Evolutionary conservation across 2,113 vertebrate genomes (phyloP), one percentile per base, ranked within the genome.

Genomic region (Potamarius usumacintae): DNA sequence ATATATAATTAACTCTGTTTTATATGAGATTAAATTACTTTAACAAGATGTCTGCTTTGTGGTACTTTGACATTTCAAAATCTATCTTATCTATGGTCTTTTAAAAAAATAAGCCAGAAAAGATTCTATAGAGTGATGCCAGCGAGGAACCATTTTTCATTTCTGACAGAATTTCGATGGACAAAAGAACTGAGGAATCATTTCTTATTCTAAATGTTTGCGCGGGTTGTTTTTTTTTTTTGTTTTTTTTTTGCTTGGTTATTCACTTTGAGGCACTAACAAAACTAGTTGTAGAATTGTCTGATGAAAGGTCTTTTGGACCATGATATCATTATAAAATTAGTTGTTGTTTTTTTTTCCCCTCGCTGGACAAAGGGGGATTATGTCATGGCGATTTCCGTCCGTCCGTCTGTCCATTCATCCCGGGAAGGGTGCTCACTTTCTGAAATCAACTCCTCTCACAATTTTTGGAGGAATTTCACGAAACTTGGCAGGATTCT

Each of bases 1-100:
- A 57, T 81, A 82, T 30, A 34, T 58, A 76, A 74, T 22, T 85
- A 85, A 63, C 42, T 8, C 14, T 77, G 53, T 85, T 90, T 85
- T 72, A 27, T 78, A 85, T 69, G 20, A 76, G 18, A 85, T 71
- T 85, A 88, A 90, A 85, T 83, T 27, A 83, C 60, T 63, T 83
- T 58, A 52, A 63, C 25, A 76, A 88, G 65, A 63, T n/a, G 58
- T 62, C n/a, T 82, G 25, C 34, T 55, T 57, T 84, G 80, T 87
- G n/a, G 6, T 84, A 30, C 62, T 76, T 84, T 76, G 42, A 53
- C 22, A 65, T 67, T 60, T 34, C 8, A 53, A 34, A 78, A 78
- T 25, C 25, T 78, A n/a, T 25, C 14, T 57, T 2, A n/a, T 55
- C 2, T 55, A 27, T 0, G 5, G 48, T 52, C 48, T 53, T 55